These are phyloP conservation scores for Hypolimnas misippus DNA, from an alignment of 2,888 invertebrate species.

Conservation along the genomic window DNA sequence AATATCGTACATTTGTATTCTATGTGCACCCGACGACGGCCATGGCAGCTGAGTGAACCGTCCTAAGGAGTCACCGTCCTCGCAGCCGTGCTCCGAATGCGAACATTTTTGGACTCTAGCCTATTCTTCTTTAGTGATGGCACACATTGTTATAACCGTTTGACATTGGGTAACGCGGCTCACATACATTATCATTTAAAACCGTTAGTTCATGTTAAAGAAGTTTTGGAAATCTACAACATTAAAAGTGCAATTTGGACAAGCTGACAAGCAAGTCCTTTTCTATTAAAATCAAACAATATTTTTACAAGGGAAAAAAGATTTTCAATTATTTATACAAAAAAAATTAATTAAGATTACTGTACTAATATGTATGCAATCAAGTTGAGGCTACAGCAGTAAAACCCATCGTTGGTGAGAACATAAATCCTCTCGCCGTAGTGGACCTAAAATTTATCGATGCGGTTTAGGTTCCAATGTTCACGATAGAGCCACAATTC, in stretches of 20 bases:
- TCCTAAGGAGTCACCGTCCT: slow-evolving; percentile 78
- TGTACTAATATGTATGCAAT: slow-evolving; percentile 7
- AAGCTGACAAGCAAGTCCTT: slow-evolving; percentile 20
- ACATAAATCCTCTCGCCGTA: slow-evolving; percentile 65
- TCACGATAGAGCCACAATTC: slow-evolving; percentile 38
- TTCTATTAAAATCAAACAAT: no score
- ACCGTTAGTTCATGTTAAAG: slow-evolving; percentile 58
- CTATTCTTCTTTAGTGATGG: slow-evolving; percentile 17
- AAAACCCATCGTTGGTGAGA: slow-evolving; percentile 27
- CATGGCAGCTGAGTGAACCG: slow-evolving; percentile 70
- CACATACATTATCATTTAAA: slow-evolving; percentile 68
- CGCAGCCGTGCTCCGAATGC: slow-evolving; percentile 74
- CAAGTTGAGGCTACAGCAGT: slow-evolving; percentile 18
- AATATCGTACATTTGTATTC: slow-evolving; percentile 75
- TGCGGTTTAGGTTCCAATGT: slow-evolving; percentile 56
- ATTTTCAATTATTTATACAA: no score
- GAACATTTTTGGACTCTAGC: slow-evolving; percentile 32
- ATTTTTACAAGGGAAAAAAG: no score
- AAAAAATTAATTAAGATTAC: not conserved
- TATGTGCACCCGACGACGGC: slow-evolving; percentile 55
- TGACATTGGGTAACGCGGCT: slow-evolving; percentile 70
- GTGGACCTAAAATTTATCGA: slow-evolving; percentile 62
- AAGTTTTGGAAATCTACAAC: not conserved
- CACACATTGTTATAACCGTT: slow-evolving; percentile 52
- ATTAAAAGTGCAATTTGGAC: slow-evolving; percentile 8